phyloP scores from a whole-genome alignment of 2,797 vertebrate genomes.

The Austrolebias charrua region DNA sequence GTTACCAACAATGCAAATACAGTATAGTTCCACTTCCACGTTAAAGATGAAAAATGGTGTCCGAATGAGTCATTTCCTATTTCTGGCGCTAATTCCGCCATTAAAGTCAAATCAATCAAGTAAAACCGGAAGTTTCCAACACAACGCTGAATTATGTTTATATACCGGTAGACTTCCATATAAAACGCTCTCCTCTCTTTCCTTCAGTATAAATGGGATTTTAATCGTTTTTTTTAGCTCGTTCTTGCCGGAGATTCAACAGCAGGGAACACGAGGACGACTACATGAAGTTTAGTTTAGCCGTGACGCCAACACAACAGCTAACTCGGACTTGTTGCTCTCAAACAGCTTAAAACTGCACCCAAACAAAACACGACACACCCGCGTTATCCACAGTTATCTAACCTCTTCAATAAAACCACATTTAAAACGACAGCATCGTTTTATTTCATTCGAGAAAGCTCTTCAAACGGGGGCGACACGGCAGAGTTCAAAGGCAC shows the following conservation, averaged over 20 bases:
- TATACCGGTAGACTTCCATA: rapidly evolving
- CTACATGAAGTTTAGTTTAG: slow-evolving; percentile 55
- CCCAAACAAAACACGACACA: neutral
- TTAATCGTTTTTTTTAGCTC: slow-evolving; percentile 5
- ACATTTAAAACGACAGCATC: neutral
- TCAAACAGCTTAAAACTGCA: slow-evolving; percentile 1
- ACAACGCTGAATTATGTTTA: neutral
- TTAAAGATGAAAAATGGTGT: slow-evolving; percentile 31
- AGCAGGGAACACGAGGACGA: too few species aligned
- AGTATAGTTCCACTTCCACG: slow-evolving; percentile 6
- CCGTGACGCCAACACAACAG: slow-evolving; percentile 47
- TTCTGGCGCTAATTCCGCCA: slow-evolving; percentile 40
- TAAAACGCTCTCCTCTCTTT: rapidly evolving
- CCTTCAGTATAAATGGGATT: neutral
- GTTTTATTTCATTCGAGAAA: neutral
- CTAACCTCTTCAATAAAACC: neutral
- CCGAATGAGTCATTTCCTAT: slow-evolving; percentile 67
- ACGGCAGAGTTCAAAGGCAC: slow-evolving; percentile 59
- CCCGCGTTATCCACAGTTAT: rapidly evolving
- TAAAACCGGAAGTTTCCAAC: neutral
- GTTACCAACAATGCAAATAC: neutral
- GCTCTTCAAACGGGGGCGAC: slow-evolving; percentile 49
- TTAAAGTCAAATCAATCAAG: slow-evolving; percentile 38
- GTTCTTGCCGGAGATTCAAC: slow-evolving; percentile 57
- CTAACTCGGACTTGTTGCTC: slow-evolving; percentile 73